Percentiles rank a stretch among this genome's conserved stretches.
Conservation (phyloP, 2,888 invertebrate species). For the Endomychus coccineus region DNA sequence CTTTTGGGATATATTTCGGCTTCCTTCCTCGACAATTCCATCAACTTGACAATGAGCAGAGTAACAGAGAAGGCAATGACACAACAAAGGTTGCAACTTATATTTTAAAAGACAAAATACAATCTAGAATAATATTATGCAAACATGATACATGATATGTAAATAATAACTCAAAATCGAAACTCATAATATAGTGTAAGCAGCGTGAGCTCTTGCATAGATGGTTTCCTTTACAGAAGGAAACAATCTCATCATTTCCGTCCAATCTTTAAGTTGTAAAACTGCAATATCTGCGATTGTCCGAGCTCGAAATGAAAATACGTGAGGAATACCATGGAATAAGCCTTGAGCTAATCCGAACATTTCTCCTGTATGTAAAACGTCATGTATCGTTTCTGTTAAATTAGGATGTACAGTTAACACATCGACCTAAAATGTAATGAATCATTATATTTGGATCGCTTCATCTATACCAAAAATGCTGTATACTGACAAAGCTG, state of each 20-base stretch:
- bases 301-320: constrained; percentile 50
- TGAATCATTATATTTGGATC: too few relatives aligned
- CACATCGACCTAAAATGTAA: constrained; percentile 47
- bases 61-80: too few relatives aligned
- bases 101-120: too few relatives aligned
- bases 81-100: too few relatives aligned
- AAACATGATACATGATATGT: too few relatives aligned
- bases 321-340: constrained; percentile 48
- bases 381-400: constrained; percentile 46
- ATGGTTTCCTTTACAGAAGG: constrained; percentile 30
- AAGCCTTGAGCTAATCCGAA: constrained; percentile 53
- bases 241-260: constrained; percentile 41
- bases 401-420: constrained; percentile 48
- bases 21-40: too few relatives aligned
- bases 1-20: too few relatives aligned
- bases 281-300: constrained; percentile 49
- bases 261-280: constrained; percentile 48
- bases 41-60: too few relatives aligned
- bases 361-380: constrained; percentile 48
- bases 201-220: constrained; percentile 23
- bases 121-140: too few relatives aligned
- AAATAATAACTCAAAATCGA: too few relatives aligned
- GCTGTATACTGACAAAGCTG: too few relatives aligned
- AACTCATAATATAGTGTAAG: constrained; percentile 13
- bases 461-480: too few relatives aligned